phyloP scores from a whole-genome alignment of 2,888 invertebrate genomes.

The Sussaba pulchella region DNA sequence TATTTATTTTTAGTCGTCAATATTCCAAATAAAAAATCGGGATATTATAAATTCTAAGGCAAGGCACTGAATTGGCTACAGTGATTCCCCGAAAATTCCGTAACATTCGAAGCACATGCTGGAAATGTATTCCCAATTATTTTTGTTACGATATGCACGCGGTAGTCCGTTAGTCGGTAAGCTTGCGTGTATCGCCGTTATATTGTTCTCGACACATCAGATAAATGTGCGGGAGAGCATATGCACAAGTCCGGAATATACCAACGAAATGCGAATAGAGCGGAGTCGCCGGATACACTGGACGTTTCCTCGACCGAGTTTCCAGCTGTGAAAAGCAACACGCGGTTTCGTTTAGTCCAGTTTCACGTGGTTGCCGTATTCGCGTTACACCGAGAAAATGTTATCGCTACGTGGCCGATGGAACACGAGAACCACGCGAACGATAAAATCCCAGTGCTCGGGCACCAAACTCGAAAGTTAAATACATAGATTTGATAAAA shows the following conservation, averaged over 20 bases:
- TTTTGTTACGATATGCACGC: slow-evolving; percentile 29
- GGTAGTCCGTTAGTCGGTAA: slow-evolving; percentile 24
- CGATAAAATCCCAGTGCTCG: slow-evolving; percentile 28
- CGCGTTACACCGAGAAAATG: slow-evolving; percentile 21
- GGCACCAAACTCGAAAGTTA: background rate
- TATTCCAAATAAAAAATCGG: no score
- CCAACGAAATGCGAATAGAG: slow-evolving; percentile 25
- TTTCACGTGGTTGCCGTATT: background rate
- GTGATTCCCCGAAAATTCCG: background rate
- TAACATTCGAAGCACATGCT: background rate
- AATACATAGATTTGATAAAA: no score
- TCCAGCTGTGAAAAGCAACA: slow-evolving; percentile 41
- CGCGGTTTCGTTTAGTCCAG: slow-evolving; percentile 20
- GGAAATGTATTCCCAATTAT: slow-evolving; percentile 15
- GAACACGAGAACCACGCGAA: slow-evolving; percentile 32
- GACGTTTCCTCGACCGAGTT: slow-evolving; percentile 56
- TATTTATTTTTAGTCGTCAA: no score
- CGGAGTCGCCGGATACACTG: slow-evolving; percentile 40
- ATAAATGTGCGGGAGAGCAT: slow-evolving; percentile 29
- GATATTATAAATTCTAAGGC: no score
- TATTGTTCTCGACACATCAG: slow-evolving; percentile 60
- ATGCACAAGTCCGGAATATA: background rate
- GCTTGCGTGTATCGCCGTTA: slow-evolving; percentile 28
- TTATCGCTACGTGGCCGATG: slow-evolving; percentile 44
- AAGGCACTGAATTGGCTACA: no score